Conservation (phyloP, 2,797 vertebrate genomes). For the Hylomyscus alleni region DNA sequence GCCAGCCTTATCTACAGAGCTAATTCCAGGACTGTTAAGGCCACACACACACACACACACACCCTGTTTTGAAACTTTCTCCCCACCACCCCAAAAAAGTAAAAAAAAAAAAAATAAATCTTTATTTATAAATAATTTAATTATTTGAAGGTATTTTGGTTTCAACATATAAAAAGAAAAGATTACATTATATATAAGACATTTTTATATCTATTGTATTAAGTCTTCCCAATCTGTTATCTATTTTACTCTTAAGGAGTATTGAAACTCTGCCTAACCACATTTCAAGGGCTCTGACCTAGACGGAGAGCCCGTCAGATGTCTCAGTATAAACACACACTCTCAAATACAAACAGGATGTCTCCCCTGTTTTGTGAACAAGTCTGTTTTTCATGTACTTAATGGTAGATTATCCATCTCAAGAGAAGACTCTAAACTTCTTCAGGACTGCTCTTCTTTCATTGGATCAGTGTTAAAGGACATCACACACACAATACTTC, state of each 20-base stretch:
- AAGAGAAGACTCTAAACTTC: slow-evolving; percentile 21
- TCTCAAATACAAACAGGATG: slow-evolving; percentile 20
- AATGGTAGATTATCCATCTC: not conserved
- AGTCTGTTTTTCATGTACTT: slow-evolving; percentile 38
- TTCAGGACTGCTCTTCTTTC: not conserved
- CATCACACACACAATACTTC: slow-evolving; percentile 3
- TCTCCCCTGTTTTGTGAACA: not conserved
- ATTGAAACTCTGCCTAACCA: slow-evolving; percentile 36
- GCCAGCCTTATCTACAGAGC: not conserved
- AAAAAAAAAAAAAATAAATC: slow-evolving; percentile 56
- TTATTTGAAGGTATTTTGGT: slow-evolving; percentile 29
- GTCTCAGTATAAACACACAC: slow-evolving; percentile 24
- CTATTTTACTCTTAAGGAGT: slow-evolving; percentile 5
- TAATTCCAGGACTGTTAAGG: not conserved
- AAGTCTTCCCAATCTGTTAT: slow-evolving; percentile 40
- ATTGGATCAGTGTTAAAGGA: not conserved
- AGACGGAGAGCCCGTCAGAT: slow-evolving; percentile 27
- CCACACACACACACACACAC: not conserved
- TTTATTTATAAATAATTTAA: slow-evolving; percentile 7
- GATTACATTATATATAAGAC: not conserved
- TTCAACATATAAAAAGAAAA: slow-evolving; percentile 55
- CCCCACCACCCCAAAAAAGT: not conserved
- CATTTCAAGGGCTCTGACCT: slow-evolving; percentile 16
- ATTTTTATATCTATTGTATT: slow-evolving; percentile 40
- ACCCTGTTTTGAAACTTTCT: not conserved